These are phyloP conservation scores for Prolemur simus DNA, from an alignment of 2,113 vertebrate species.

Conservation along the genomic window DNA sequence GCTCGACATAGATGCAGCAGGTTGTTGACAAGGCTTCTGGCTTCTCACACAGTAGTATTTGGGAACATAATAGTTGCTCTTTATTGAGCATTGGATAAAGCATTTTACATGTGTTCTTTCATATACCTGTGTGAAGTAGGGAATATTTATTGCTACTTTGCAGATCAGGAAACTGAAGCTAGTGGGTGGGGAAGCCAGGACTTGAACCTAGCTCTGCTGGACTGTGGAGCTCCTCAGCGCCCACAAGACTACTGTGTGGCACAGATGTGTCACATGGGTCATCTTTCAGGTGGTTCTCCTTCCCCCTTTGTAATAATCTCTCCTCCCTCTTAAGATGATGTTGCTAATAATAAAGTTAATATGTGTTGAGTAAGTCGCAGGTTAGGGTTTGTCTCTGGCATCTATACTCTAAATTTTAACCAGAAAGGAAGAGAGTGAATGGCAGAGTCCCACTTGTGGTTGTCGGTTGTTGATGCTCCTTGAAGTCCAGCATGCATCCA, in stretches of 20 bases:
- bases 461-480: not conserved
- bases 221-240: not conserved
- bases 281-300: not conserved
- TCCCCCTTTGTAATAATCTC: not conserved
- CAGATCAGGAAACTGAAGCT: not conserved
- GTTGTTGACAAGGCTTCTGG: not conserved
- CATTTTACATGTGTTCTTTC: not conserved
- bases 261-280: fast-evolving
- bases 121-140: not conserved
- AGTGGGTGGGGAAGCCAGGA: not conserved
- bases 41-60: not conserved
- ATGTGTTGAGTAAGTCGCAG: not conserved
- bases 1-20: not conserved
- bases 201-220: not conserved
- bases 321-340: not conserved
- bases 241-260: not conserved
- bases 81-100: not conserved
- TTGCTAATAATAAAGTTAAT: not conserved
- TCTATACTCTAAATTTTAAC: not conserved
- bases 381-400: not conserved
- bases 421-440: not conserved
- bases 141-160: not conserved
- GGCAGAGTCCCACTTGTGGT: not conserved
- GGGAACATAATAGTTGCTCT: not conserved
- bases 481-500: not conserved